phyloP scores from a whole-genome alignment of 2,888 invertebrate genomes.

The Saturnia pavonia region DNA sequence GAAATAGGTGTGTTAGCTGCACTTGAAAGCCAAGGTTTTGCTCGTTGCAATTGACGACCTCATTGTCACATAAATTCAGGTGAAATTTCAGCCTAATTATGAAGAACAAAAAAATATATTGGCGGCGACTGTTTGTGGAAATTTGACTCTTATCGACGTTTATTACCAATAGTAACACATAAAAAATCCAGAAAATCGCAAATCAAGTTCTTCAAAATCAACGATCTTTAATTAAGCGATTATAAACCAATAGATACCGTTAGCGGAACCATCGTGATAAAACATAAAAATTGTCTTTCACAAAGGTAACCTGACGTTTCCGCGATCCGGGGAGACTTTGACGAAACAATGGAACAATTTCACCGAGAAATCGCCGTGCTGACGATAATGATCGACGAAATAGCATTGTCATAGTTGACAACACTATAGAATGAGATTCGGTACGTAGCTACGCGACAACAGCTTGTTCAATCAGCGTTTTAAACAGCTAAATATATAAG shows the following conservation, averaged over 20 bases:
- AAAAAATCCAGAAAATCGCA: not conserved
- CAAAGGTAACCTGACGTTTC: constrained; percentile 8
- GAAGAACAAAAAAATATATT: too few relatives aligned
- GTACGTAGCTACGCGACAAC: not conserved
- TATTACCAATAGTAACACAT: not conserved
- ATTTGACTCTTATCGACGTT: too few relatives aligned
- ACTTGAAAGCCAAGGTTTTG: too few relatives aligned
- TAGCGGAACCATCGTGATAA: constrained; percentile 2
- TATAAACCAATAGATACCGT: constrained; percentile 2
- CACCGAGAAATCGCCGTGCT: constrained; percentile 18
- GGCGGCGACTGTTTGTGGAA: too few relatives aligned
- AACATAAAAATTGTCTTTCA: not conserved
- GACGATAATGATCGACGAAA: constrained; percentile 16
- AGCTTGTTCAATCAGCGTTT: not conserved
- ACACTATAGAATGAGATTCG: constrained; percentile 6
- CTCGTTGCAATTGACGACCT: too few relatives aligned
- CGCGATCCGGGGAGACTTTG: constrained; percentile 5
- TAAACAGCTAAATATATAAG: not conserved
- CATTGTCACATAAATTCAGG: too few relatives aligned
- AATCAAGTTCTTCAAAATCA: not conserved
- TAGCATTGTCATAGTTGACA: constrained; percentile 17
- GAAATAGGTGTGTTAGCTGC: too few relatives aligned
- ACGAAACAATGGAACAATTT: constrained; percentile 16
- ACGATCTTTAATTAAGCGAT: constrained; percentile 9
- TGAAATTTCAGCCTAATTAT: too few relatives aligned